Evolutionary conservation across 2,797 vertebrate species (phyloP).

Genomic region (Enteromius paludinosus): DNA sequence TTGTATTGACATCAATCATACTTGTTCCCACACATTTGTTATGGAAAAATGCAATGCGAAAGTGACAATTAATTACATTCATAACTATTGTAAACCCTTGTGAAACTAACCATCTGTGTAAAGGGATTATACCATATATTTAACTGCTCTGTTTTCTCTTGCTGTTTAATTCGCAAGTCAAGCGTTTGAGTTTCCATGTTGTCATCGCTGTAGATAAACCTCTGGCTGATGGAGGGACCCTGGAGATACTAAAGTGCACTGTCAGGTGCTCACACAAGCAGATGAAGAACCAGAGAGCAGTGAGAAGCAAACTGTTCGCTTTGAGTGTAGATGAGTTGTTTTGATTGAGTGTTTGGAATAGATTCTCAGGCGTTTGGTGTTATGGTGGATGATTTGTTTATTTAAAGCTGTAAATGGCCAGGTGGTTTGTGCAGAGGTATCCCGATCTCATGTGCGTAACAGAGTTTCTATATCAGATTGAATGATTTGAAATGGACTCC

Average conservation of each 20-base stretch:
- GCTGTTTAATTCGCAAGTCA: conserved; percentile 5
- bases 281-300: not conserved
- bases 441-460: too few species aligned
- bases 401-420: not conserved
- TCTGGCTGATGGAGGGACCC: conserved; percentile 28
- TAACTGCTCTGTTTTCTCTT: not conserved
- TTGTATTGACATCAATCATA: not conserved
- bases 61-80: not conserved
- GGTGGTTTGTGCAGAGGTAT: too few species aligned
- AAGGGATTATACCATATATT: not conserved
- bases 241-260: conserved; percentile 31
- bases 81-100: not conserved
- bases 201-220: conserved; percentile 38
- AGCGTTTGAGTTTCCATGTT: conserved; percentile 61
- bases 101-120: not conserved
- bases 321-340: not conserved
- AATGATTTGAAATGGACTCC: conserved; percentile 64
- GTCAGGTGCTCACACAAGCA: conserved; percentile 8
- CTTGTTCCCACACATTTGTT: not conserved
- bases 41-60: not conserved
- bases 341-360: not conserved
- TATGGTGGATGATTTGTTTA: not conserved
- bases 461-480: not conserved
- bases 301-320: not conserved
- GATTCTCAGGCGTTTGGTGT: not conserved